Base-by-base conservation (phyloP, 1,140 invertebrate species). In the Drosophila quadrilineata region DNA sequence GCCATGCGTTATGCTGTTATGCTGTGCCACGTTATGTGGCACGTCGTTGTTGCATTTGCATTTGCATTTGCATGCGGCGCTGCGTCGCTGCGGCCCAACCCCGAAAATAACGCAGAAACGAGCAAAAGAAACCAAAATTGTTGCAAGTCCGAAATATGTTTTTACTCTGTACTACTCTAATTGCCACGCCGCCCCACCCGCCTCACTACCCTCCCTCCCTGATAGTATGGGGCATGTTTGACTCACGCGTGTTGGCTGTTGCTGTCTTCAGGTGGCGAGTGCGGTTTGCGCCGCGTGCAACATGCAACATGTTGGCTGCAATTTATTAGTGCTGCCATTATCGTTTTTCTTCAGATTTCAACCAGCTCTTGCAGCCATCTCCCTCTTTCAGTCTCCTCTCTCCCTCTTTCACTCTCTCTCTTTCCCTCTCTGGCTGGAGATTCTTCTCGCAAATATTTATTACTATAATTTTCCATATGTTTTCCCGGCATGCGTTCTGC, bases 391-490 rank as follows among this genome's bases (percentile, higher is more conserved):
- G 29, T 31, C 49, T 24, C 21, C 50, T 24, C 17, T 10, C n/a
- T 24, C 14, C 9, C 41, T 38, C 12, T 8, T 28, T 2, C 40
- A 8, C 6, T 29, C 2, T n/a, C 43, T 35, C 0, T 62, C 53
- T 35, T 29, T 19, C 2, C 6, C 40, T 43, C 21, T 33, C 9
- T 17, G 48, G 28, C 22, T 29, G 38, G n/a, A n/a, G n/a, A n/a
- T 41, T 48, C 65, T n/a, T 24, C 36, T 17, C 43, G 46, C 50
- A 70, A 84, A 75, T 85, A 85, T 85, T 85, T 85, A 85, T 85
- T 85, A 85, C 71, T 85, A 85, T 85, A 85, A 85, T 85, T 85
- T 85, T 85, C 79, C 79, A 85, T 85, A 85, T 85, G 79, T 85
- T 84, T 84, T 84, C 66, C 74, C 60, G 73, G 77, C n/a, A n/a